Evolutionary conservation across 2,888 invertebrate genomes (phyloP).

Genomic region (Coleophora deauratella): DNA sequence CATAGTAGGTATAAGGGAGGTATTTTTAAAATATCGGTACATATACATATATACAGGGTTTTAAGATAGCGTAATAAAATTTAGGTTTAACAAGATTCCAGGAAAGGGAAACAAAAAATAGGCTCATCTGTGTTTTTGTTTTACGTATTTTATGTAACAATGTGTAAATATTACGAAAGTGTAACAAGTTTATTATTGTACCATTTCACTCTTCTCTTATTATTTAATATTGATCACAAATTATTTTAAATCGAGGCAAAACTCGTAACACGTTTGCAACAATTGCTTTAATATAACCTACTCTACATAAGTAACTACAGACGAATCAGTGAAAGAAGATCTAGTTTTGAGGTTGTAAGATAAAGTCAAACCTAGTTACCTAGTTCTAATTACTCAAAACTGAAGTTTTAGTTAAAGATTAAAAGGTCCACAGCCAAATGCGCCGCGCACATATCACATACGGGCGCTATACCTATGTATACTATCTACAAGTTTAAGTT

Average conservation of each 20-base stretch:
- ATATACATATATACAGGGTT: too few relatives aligned
- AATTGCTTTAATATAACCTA: constrained; percentile 33
- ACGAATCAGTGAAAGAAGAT: constrained; percentile 27
- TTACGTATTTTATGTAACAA: constrained; percentile 60
- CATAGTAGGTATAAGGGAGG: constrained; percentile 17
- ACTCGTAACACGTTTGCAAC: constrained; percentile 40
- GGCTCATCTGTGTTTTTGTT: constrained; percentile 46
- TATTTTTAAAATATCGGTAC: constrained; percentile 20
- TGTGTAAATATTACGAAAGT: constrained; percentile 62
- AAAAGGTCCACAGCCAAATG: constrained; percentile 53
- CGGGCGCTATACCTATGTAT: constrained; percentile 8
- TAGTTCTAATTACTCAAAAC: constrained; percentile 30
- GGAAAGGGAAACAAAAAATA: constrained; percentile 59
- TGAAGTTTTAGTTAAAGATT: constrained; percentile 21
- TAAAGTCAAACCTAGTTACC: constrained; percentile 36
- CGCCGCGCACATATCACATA: constrained; percentile 38
- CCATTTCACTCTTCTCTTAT: constrained; percentile 61
- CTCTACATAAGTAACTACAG: constrained; percentile 20
- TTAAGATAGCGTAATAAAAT: constrained; percentile 13
- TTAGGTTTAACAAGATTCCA: constrained; percentile 31
- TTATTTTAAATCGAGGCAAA: constrained; percentile 44
- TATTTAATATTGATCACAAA: constrained; percentile 56
- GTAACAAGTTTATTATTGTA: constrained; percentile 69
- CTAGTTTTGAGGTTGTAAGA: constrained; percentile 36
- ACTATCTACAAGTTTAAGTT: constrained; percentile 5